Evolutionary conservation across 2,797 vertebrate species (phyloP), one percentile per base, ranked within the genome.

Genomic region (Fundulus diaphanus): DNA sequence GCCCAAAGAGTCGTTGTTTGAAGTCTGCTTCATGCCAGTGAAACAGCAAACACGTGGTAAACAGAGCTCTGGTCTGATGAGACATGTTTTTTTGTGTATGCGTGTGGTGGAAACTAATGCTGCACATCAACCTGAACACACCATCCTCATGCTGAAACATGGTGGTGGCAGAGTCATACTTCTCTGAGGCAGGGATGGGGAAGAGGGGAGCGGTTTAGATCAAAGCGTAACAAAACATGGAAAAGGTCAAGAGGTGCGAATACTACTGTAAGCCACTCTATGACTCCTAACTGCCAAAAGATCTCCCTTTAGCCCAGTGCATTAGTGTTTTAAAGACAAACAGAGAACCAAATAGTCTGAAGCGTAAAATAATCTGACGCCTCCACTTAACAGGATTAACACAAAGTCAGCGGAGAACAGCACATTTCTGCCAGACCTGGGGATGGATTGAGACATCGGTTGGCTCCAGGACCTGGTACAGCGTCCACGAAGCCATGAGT

Each of bases 331-430:
- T 44, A 31, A 31, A 80, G 33, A 51, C 4, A 22, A 35, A 49
- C 18, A 13, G 6, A 31, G 16, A 16, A 57, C n/a, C 18, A 24
- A 72, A 77, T 37, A 3, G 37, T 67, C 68, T 49, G 24, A 20
- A 9, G 33, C 3, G 49, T 5, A 5, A 73, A 82, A 80, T 72
- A 2, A 78, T 74, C 78, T 42, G 82, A 79, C 54, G 20, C 73
- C 16, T 12, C 68, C 46, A 67, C 68, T 66, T 87, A 88, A 91
- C 73, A 52, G 84, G 87, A 90, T 90, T 56, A 90, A 88, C 35
- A 37, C 80, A 67, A 84, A 90, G 91, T 89, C 87, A 87, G 72
- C 4, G 52, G 73, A 46, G 67, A 61, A 66, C 81, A 80, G 74
- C 70, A 57, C 68, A 74, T 27, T 81, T 77, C 71, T 20, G 73